Conservation (phyloP, 2,888 invertebrate species). For the Rotaria sp. region DNA sequence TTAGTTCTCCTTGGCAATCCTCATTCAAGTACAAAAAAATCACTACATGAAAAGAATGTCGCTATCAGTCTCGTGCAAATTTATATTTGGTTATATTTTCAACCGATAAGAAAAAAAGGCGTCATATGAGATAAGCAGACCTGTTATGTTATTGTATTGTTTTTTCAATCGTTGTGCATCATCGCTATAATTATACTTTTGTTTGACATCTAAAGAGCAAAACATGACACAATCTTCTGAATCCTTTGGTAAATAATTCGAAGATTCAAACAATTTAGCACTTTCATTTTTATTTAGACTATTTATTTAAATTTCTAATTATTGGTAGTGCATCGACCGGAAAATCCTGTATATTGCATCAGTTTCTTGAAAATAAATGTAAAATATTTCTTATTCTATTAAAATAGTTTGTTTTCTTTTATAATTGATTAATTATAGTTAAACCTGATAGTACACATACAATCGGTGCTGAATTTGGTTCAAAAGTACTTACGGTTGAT, state of each 20-base stretch:
- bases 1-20: not conserved
- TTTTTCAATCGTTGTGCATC: no score
- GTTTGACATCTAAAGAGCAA: not conserved
- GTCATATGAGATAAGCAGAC: no score
- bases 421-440: constrained; percentile 59
- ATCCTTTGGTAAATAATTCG: not conserved
- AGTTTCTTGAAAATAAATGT: constrained; percentile 78
- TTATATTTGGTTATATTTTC: not conserved
- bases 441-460: constrained; percentile 76
- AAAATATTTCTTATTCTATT: constrained; percentile 55
- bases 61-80: not conserved
- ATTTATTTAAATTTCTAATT: constrained; percentile 74
- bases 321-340: constrained; percentile 77
- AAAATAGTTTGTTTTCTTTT: no score
- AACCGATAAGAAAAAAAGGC: not conserved
- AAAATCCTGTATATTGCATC: constrained; percentile 73
- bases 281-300: constrained; percentile 59
- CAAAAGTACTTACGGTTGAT: constrained; percentile 72
- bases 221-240: not conserved
- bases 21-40: not conserved
- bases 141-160: no score
- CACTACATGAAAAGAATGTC: not conserved
- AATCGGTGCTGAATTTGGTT: constrained; percentile 79
- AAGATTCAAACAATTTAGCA: no score
- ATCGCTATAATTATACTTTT: no score